Base-by-base conservation (phyloP, 1,140 invertebrate species). In the Drosophila navojoa region DNA sequence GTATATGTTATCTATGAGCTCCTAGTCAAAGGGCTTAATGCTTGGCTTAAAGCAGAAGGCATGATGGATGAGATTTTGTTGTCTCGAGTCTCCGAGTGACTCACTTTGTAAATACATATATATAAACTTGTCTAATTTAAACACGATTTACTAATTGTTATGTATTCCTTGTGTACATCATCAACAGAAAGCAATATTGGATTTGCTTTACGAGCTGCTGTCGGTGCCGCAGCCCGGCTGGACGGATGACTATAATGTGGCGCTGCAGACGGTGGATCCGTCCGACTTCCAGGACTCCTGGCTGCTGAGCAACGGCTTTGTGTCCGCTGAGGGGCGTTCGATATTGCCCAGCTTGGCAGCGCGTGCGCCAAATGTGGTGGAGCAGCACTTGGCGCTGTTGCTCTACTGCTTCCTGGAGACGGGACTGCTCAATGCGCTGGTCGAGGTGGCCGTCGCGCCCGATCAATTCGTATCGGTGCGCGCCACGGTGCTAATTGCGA, bases 221-320 rank as follows among this genome's bases (percentile, higher is more conserved):
- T 95, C 96, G 66, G 90, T 99, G 50, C 95, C 95, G 25, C 94
- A 97, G 82, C 97, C 97, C 0, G 95, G 96, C 71, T 98, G 97
- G 97, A 98, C 97, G 2, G 97, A 98, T 81, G 97, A 98, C 91
- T 96, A 98, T 72, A 95, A 95, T 25, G 95, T 96, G 29, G 98
- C 98, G 3, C 91, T 99, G 54, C 94, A 95, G 69, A 97, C 97
- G 42, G 95, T 98, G 42, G 96, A 98, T 94, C 96, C 97, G 1
- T 96, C 96, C 27, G 94, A 95, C 86, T 94, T 94, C 86, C 94
- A 94, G 87, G 96, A 98, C 52, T 94, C 95, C 0, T 99, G 98
- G 97, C 94, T 96, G 72, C 92, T 99, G 1, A 95, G 95, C 70
- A 97, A 98, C 92, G 98, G 97, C 11, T 99, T 99, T 92, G 95